Conservation (phyloP, 2,888 invertebrate species). For the Epinotia brunnichana region DNA sequence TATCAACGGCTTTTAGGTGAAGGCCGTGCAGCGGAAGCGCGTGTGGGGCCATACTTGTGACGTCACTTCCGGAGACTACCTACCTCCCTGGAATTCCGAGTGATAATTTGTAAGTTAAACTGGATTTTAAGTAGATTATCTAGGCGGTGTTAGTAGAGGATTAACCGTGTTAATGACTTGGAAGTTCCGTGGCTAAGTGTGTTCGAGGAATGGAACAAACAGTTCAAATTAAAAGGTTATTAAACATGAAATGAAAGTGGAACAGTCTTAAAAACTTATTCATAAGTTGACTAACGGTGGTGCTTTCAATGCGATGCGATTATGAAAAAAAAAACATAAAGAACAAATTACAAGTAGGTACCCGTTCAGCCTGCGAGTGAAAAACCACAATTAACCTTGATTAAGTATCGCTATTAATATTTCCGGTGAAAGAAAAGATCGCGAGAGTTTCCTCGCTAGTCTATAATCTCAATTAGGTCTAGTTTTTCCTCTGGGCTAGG, state of each 20-base stretch:
- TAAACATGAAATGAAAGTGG: constrained; percentile 12
- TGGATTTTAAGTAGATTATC: constrained; percentile 60
- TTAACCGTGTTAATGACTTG: constrained; percentile 37
- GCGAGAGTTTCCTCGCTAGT: no score
- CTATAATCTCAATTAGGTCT: no score
- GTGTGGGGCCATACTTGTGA: constrained; percentile 63
- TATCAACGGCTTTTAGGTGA: constrained; percentile 66
- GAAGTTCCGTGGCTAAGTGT: constrained; percentile 24
- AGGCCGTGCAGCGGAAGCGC: constrained; percentile 73
- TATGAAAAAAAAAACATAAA: no score
- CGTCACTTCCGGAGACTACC: constrained; percentile 74
- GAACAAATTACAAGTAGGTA: no score
- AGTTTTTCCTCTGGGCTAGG: no score
- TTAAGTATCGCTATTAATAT: no score
- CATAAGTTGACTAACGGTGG: no score
- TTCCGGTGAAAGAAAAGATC: no score
- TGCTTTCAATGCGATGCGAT: no score
- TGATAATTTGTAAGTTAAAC: constrained; percentile 67
- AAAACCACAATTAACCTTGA: no score
- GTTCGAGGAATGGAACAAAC: constrained; percentile 27
- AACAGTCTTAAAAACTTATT: neutral
- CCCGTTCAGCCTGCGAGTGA: no score
- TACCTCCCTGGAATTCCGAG: constrained; percentile 55
- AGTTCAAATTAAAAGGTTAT: constrained; percentile 22
- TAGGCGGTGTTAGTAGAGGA: constrained; percentile 30